These are phyloP conservation scores for Hypomecis punctinalis DNA, from an alignment of 2,888 invertebrate species.

Conservation along the genomic window DNA sequence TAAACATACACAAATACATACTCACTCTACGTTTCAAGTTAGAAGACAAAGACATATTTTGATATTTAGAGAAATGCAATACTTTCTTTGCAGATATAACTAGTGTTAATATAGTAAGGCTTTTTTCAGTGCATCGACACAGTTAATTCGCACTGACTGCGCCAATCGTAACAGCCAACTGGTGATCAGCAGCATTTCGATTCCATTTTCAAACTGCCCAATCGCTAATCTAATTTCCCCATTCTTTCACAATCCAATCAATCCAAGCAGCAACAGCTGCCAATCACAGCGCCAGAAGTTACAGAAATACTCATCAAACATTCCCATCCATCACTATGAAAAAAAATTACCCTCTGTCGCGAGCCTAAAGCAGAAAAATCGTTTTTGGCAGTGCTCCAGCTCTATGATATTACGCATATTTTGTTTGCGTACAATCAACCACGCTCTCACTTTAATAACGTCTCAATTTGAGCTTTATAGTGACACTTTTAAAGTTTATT, in stretches of 20 bases:
- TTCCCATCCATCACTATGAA: constrained; percentile 39
- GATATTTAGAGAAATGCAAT: too few relatives aligned
- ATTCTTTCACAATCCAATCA: constrained; percentile 21
- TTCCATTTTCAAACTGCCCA: constrained; percentile 1
- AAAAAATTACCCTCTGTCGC: constrained; percentile 40
- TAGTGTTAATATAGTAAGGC: too few relatives aligned
- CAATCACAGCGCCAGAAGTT: constrained; percentile 26
- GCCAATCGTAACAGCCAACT: too few relatives aligned
- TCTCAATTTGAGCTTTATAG: constrained; percentile 16
- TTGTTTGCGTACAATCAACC: constrained; percentile 16
- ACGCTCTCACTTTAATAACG: constrained; percentile 1
- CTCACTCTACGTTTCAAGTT: too few relatives aligned
- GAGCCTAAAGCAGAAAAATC: constrained; percentile 41
- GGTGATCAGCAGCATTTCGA: neutral
- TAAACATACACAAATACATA: too few relatives aligned
- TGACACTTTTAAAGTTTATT: neutral
- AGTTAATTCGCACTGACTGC: too few relatives aligned
- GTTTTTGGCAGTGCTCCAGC: constrained; percentile 37
- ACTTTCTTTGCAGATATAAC: too few relatives aligned
- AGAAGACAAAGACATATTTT: too few relatives aligned
- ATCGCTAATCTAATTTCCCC: constrained; percentile 2
- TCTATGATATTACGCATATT: constrained; percentile 33
- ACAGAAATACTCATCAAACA: constrained; percentile 42
- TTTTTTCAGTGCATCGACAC: too few relatives aligned
- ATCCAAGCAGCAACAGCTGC: constrained; percentile 24